These are phyloP conservation scores for Eustalomyia histrio DNA, from an alignment of 2,888 invertebrate species.

Conservation along the genomic window DNA sequence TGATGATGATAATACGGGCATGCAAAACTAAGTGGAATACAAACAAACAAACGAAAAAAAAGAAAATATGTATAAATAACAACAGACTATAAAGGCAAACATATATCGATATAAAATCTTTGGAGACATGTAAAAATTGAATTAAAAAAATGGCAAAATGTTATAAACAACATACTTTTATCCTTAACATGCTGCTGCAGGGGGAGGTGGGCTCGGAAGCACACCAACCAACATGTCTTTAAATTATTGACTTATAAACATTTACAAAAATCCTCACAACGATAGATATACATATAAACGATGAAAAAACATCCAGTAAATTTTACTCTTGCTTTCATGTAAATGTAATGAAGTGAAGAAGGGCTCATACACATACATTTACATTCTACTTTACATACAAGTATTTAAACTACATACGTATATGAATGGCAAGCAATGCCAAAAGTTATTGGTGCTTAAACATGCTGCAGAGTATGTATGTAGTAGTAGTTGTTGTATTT, in stretches of 20 bases:
- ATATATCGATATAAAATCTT: slow-evolving; percentile 50
- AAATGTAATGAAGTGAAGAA: slow-evolving; percentile 27
- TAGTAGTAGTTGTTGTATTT: slow-evolving; percentile 27
- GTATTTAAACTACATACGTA: not conserved
- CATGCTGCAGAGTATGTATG: slow-evolving; percentile 37
- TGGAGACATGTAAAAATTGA: slow-evolving; percentile 43
- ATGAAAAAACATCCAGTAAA: not conserved
- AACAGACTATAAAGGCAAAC: not conserved
- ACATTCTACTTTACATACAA: too few species aligned
- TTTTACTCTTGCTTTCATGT: slow-evolving; percentile 38
- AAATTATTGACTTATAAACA: slow-evolving; percentile 21
- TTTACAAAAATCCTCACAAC: not conserved
- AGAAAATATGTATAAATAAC: not conserved
- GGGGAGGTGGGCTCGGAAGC: not conserved
- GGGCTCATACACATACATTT: not conserved
- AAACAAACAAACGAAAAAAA: too few species aligned
- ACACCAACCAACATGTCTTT: slow-evolving; percentile 11
- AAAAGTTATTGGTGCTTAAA: slow-evolving; percentile 51
- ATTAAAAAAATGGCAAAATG: slow-evolving; percentile 35
- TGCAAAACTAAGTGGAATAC: slow-evolving; percentile 25
- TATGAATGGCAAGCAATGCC: slow-evolving; percentile 23
- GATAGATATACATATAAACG: slow-evolving; percentile 8
- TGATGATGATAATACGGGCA: slow-evolving; percentile 52
- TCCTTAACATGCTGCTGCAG: too few species aligned
- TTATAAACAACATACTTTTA: slow-evolving; percentile 19